Percentiles rank a stretch among this genome's conserved stretches.
Evolutionary conservation across 1,140 invertebrate species (phyloP).

Genomic region (Drosophila lacteicornis): DNA sequence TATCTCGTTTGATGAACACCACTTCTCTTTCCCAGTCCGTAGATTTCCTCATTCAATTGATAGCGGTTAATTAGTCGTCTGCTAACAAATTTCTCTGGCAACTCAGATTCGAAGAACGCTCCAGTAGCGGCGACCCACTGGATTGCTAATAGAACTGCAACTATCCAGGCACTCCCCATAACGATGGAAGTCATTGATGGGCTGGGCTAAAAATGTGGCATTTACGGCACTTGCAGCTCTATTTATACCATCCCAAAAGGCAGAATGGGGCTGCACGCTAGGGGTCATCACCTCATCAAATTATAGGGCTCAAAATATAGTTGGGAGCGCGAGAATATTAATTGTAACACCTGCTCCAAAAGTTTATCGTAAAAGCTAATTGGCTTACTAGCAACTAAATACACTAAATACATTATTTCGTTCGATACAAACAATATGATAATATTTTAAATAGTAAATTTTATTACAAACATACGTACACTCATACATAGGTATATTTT

Average conservation of each 20-base stretch:
- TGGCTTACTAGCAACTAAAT: not conserved
- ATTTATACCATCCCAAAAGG: slow-evolving; percentile 22
- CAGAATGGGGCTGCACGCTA: slow-evolving; percentile 52
- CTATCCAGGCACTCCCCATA: slow-evolving; percentile 18
- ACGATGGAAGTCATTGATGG: not conserved
- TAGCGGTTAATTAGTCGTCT: slow-evolving; percentile 55
- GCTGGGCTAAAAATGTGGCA: not conserved
- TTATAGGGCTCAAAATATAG: slow-evolving; percentile 39
- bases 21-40: slow-evolving; percentile 21
- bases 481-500: slow-evolving; percentile 19
- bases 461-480: slow-evolving; percentile 37
- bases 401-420: not conserved
- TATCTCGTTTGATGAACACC: no score
- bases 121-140: not conserved
- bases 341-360: slow-evolving; percentile 46
- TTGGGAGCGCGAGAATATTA: slow-evolving; percentile 14
- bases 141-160: slow-evolving; percentile 1
- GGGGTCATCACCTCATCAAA: slow-evolving; percentile 57
- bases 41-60: slow-evolving; percentile 57
- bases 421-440: not conserved
- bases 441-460: slow-evolving; percentile 10
- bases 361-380: not conserved
- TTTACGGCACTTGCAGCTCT: not conserved
- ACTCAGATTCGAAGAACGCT: not conserved
- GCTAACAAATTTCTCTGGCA: slow-evolving; percentile 53